Evolutionary conservation across 2,797 vertebrate species (phyloP).

Genomic region (Rhinella marina): DNA sequence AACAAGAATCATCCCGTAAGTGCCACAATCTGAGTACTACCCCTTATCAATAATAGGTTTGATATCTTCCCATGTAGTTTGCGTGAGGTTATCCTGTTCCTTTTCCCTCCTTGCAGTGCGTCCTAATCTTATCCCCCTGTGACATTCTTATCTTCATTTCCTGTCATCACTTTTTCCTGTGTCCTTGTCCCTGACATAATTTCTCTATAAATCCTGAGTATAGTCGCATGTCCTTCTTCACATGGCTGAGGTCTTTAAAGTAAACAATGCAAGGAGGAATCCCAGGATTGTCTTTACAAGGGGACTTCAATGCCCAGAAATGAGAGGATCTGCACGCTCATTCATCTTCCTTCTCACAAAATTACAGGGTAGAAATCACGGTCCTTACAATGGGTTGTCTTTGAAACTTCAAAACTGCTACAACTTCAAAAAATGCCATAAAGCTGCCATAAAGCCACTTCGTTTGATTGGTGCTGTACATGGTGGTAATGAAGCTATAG

Average conservation of each 20-base stretch:
- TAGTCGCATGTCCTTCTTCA: constrained; percentile 21
- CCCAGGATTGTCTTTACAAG: constrained; percentile 36
- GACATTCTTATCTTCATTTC: constrained; percentile 33
- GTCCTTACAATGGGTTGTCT: not conserved
- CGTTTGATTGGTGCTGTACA: not conserved
- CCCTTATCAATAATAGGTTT: not conserved
- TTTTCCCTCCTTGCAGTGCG: constrained; percentile 4
- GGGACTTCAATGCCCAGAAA: constrained; percentile 27
- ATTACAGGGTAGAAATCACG: constrained; percentile 35
- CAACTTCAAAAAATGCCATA: constrained; percentile 45
- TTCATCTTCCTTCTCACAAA: constrained; percentile 29
- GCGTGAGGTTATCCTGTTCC: not conserved
- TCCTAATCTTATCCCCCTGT: constrained; percentile 23
- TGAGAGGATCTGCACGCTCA: not conserved
- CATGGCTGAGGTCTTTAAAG: not conserved
- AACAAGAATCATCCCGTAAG: not conserved
- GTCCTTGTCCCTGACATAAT: constrained; percentile 53
- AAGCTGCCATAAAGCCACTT: constrained; percentile 23
- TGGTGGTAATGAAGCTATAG: not conserved
- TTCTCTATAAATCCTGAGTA: constrained; percentile 31
- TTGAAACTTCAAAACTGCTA: constrained; percentile 39
- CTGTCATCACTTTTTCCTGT: constrained; percentile 39
- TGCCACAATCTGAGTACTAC: not conserved
- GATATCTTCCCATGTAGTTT: not conserved
- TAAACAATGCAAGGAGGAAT: constrained; percentile 20